Percentiles rank a stretch among this genome's conserved stretches.
phyloP scores from a whole-genome alignment of 2,797 vertebrate species.

The Tiaroga cobitis region DNA sequence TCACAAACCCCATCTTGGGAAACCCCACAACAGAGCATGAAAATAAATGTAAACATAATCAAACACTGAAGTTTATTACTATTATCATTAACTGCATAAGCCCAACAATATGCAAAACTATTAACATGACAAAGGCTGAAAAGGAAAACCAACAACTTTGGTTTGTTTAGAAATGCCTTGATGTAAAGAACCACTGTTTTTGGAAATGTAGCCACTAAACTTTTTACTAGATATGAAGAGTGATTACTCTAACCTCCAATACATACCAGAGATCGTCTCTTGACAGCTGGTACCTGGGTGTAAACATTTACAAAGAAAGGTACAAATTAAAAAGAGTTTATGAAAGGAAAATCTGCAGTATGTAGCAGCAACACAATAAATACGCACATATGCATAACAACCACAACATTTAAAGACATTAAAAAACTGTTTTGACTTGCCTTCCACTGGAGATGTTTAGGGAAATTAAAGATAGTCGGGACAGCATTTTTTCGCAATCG shows the following conservation, averaged over 20 bases:
- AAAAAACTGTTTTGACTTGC: constrained; percentile 51
- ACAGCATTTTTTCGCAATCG: constrained; percentile 69
- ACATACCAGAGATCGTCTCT: constrained; percentile 41
- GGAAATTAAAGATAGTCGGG: constrained; percentile 71
- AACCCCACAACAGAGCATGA: not conserved
- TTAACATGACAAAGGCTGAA: not conserved
- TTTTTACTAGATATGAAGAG: not conserved
- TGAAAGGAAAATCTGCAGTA: too few species aligned
- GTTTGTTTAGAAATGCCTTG: not conserved
- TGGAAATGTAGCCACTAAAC: too few species aligned
- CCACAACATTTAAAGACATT: not conserved
- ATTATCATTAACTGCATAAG: not conserved
- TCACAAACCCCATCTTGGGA: not conserved
- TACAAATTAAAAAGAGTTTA: not conserved
- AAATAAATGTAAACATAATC: not conserved
- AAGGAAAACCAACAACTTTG: not conserved
- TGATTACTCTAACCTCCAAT: not conserved
- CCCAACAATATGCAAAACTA: too few species aligned
- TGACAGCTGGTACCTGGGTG: constrained; percentile 35
- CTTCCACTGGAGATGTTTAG: constrained; percentile 53
- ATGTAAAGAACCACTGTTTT: not conserved
- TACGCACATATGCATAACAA: not conserved
- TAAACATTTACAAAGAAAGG: not conserved
- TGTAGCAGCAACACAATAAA: not conserved
- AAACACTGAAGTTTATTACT: not conserved